Base-by-base conservation (phyloP, 2,797 vertebrate genomes). In the Mastacembelus armatus region DNA sequence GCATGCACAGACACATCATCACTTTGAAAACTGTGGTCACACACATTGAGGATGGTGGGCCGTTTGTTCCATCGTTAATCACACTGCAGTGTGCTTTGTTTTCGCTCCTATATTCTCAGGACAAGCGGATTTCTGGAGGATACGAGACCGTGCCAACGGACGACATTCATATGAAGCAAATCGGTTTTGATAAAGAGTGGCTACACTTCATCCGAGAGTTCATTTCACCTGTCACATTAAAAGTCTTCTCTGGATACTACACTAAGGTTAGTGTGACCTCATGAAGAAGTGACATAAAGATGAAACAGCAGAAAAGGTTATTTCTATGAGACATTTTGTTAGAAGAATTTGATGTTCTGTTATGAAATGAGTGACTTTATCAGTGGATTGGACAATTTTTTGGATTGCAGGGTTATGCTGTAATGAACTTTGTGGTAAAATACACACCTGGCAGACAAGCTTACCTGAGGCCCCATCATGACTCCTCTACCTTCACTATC, bases 131-230 rank as follows among this genome's bases (percentile, higher is more conserved):
- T 82, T 27, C 96, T 42, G 98, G 98, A 32, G 98, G 98, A 70
- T 99, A 99, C 51, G 98, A 99, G 90, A 99, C 95, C 2, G 98
- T 99, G 62, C 98, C 98, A 0, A 99, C 98, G 0, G 98, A 99
- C 65, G 98, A 99, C 85, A 99, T 99, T 84, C 98, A 99, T 35
- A 98, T 99, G 98, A 96, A 91, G 59, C 98, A 99, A 80, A 94
- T 99, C 1, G 94, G 91, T 5, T 93, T 95, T 30, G 96, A 99
- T 75, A 95, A 94, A 11, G 97, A 98, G 49, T 99, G 98, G 98
- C 94, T 99, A 7, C 96, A 99, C 88, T 99, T 99, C 83, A 97
- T 99, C 81, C 92, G 97, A 35, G 97, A 98, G 91, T 99, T 95
- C 80, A 99, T 99, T 83, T 96, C 97, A 1, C 98, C 98, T 0